These are phyloP conservation scores for Temnothorax rugatulus DNA, from an alignment of 2,888 invertebrate genomes.

Conservation along the genomic window DNA sequence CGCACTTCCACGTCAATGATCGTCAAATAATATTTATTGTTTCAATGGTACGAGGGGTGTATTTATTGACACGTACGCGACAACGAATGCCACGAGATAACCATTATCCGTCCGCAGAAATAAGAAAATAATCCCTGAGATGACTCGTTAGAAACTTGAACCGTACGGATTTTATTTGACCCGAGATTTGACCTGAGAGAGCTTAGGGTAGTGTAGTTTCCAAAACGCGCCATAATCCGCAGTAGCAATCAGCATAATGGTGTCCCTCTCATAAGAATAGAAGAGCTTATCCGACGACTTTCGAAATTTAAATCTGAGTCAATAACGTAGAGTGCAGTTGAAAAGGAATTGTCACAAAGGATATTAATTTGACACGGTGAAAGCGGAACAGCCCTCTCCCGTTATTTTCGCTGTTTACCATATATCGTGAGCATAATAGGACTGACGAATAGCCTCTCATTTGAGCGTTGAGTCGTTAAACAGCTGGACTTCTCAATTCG, in stretches of 20 bases:
- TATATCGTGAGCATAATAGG: neutral
- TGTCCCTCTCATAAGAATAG: neutral
- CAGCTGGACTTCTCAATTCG: neutral
- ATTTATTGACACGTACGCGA: neutral
- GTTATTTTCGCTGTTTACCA: neutral
- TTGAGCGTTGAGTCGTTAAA: neutral
- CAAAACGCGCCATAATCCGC: neutral
- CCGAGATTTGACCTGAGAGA: neutral
- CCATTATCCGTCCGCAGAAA: neutral
- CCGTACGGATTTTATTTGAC: neutral
- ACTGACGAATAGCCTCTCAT: neutral
- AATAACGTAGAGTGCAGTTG: neutral
- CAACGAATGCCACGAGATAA: neutral
- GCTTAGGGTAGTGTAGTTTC: neutral
- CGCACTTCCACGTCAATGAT: neutral
- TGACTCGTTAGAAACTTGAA: neutral
- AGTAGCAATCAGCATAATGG: neutral
- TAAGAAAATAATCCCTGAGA: neutral
- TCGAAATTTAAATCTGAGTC: neutral
- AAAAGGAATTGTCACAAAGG: neutral
- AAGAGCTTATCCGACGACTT: neutral
- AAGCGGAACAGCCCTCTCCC: neutral
- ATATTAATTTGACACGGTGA: constrained; percentile 10
- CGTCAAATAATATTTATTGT: neutral
- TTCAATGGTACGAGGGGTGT: neutral